phyloP scores from a whole-genome alignment of 1,140 invertebrate species.

The Thalassaphorura encarpata region DNA sequence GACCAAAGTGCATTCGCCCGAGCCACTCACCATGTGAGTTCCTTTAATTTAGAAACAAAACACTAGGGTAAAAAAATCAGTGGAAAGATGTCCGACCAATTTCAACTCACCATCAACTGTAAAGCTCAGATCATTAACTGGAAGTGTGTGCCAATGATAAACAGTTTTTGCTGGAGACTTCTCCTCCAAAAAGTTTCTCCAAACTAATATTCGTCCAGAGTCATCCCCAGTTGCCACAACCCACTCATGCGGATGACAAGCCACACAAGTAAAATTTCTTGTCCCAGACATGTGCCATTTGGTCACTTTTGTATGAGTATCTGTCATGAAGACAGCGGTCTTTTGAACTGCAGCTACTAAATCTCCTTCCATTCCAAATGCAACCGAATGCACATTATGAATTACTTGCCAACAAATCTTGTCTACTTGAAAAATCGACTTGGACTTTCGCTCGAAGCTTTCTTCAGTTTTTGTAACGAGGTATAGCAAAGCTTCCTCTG shows the following conservation, averaged over 20 bases:
- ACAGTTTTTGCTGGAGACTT: constrained; percentile 42
- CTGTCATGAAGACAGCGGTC: constrained; percentile 35
- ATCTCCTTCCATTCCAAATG: constrained; percentile 21
- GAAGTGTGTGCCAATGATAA: constrained; percentile 70
- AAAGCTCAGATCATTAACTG: constrained; percentile 58
- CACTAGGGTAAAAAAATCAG: not conserved
- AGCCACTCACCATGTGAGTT: constrained; percentile 60
- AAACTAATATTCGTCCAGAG: constrained; percentile 49
- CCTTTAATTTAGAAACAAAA: constrained; percentile 40
- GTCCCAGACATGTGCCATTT: constrained; percentile 23
- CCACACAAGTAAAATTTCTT: constrained; percentile 53
- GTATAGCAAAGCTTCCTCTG: constrained; percentile 14
- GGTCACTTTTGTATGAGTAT: constrained; percentile 34
- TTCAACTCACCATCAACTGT: constrained; percentile 48
- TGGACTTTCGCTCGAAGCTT: not conserved
- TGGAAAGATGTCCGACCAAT: not conserved
- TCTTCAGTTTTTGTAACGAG: not conserved
- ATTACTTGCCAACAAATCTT: constrained; percentile 15
- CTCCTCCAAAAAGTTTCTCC: constrained; percentile 41
- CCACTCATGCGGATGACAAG: constrained; percentile 55
- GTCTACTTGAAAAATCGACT: constrained; percentile 6
- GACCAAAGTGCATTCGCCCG: constrained; percentile 65
- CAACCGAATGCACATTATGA: constrained; percentile 24
- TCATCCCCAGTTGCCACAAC: constrained; percentile 59
- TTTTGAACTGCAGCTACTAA: constrained; percentile 37